Percentiles rank a stretch among this genome's conserved stretches.
These are phyloP conservation scores for Gobio gobio DNA, from an alignment of 2,113 vertebrate genomes.

Conservation along the genomic window DNA sequence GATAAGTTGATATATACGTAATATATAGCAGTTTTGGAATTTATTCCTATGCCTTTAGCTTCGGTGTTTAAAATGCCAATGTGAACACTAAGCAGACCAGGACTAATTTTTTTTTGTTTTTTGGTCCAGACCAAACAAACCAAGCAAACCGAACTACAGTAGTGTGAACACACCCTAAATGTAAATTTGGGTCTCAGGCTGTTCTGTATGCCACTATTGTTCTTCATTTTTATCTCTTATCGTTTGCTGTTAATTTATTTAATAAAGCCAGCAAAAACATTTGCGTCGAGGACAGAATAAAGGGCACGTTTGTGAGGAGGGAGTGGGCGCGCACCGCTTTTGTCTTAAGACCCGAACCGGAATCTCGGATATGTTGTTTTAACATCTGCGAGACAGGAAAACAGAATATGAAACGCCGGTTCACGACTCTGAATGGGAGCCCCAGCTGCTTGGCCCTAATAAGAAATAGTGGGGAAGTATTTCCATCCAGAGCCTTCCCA, in stretches of 20 bases:
- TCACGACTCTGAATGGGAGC: conserved; percentile 57
- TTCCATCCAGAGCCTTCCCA: conserved; percentile 42
- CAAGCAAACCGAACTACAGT: too few species aligned
- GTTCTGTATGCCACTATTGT: conserved; percentile 24
- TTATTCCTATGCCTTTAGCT: too few species aligned
- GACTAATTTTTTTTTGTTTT: too few species aligned
- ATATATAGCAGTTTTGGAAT: too few species aligned
- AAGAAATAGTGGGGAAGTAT: conserved; percentile 49
- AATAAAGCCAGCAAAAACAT: conserved; percentile 43
- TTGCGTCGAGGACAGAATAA: conserved; percentile 49
- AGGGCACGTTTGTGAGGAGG: conserved; percentile 51
- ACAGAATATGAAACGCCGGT: conserved; percentile 52
- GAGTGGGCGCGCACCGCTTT: conserved; percentile 36
- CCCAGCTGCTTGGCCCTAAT: conserved; percentile 65
- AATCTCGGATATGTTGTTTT: conserved; percentile 63
- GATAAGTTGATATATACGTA: too few species aligned
- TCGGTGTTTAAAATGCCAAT: too few species aligned
- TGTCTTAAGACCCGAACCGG: conserved; percentile 50
- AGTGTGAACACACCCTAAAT: not conserved
- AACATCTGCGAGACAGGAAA: conserved; percentile 71
- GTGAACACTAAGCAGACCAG: too few species aligned
- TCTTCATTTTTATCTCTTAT: conserved; percentile 19
- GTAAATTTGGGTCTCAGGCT: not conserved
- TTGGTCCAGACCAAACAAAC: too few species aligned
- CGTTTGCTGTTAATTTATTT: conserved; percentile 35